phyloP scores from a whole-genome alignment of 1,140 invertebrate species.

The Hetaerina americana region DNA sequence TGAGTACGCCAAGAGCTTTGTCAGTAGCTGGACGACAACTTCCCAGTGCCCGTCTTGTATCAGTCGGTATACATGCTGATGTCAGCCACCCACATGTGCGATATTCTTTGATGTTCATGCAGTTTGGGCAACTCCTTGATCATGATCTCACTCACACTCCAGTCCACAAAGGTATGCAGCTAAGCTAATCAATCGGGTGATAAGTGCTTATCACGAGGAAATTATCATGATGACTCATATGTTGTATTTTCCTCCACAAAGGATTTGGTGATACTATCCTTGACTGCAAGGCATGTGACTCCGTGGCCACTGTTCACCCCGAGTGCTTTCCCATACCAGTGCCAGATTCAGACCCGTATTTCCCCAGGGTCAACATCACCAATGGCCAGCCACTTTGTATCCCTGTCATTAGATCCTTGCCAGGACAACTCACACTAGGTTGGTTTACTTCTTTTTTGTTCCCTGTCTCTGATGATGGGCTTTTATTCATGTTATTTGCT shows the following conservation, averaged over 20 bases:
- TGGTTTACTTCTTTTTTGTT: conserved; percentile 7
- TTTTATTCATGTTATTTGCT: conserved; percentile 2
- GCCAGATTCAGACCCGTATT: conserved; percentile 40
- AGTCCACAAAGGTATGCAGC: conserved; percentile 34
- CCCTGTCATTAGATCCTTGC: conserved; percentile 41
- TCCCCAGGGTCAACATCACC: conserved; percentile 30
- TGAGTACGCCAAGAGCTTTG: conserved; percentile 23
- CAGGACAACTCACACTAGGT: conserved; percentile 42
- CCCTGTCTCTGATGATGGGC: conserved; percentile 6
- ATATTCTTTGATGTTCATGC: conserved; percentile 34
- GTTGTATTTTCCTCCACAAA: conserved; percentile 18
- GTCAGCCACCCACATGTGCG: conserved; percentile 31
- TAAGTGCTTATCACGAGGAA: too few species aligned
- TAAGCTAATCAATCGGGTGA: too few species aligned
- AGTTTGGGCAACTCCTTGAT: conserved; percentile 42
- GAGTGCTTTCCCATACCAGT: conserved; percentile 43
- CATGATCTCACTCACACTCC: conserved; percentile 46
- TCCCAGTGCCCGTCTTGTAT: conserved; percentile 31
- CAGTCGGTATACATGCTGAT: conserved; percentile 31
- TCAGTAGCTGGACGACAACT: conserved; percentile 25
- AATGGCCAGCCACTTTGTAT: conserved; percentile 39
- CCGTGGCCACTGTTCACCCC: conserved; percentile 31
- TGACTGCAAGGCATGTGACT: conserved; percentile 34
- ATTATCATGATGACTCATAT: neutral
- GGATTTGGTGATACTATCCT: conserved; percentile 30